These are phyloP conservation scores for Epinephelus coioides DNA, from an alignment of 2,797 vertebrate species.

Conservation along the genomic window DNA sequence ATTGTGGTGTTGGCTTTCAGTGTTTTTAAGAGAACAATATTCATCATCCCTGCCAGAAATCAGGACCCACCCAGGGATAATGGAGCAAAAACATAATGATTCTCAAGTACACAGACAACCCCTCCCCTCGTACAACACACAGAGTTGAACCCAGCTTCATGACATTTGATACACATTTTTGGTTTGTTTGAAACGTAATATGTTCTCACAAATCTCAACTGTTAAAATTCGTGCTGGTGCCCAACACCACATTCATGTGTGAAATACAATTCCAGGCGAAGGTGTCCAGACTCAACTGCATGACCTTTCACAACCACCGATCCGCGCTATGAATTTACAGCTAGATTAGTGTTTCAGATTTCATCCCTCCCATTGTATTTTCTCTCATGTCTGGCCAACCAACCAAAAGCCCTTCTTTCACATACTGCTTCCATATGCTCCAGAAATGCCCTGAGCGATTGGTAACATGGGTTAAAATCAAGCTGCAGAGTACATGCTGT, in stretches of 20 bases:
- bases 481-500: conserved; percentile 14
- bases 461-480: conserved; percentile 46
- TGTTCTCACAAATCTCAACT: conserved; percentile 53
- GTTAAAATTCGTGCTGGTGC: conserved; percentile 32
- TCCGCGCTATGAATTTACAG: conserved; percentile 64
- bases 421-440: conserved; percentile 76
- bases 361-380: conserved; percentile 58
- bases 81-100: conserved; percentile 50
- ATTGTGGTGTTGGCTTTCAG: conserved; percentile 49
- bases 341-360: conserved; percentile 68
- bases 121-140: conserved; percentile 15
- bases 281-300: conserved; percentile 47
- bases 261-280: conserved; percentile 55
- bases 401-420: conserved; percentile 54
- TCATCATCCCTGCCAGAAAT: conserved; percentile 61
- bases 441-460: conserved; percentile 43
- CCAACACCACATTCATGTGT: conserved; percentile 30
- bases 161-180: conserved; percentile 36
- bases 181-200: conserved; percentile 52
- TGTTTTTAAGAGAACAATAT: conserved; percentile 63
- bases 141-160: conserved; percentile 18
- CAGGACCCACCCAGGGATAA: conserved; percentile 68
- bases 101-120: conserved; percentile 23
- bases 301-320: conserved; percentile 53
- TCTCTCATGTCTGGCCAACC: conserved; percentile 76